Evolutionary conservation across 2,797 vertebrate genomes (phyloP), one percentile per base, ranked within the genome.

Genomic region (Phoxinus dragarum): DNA sequence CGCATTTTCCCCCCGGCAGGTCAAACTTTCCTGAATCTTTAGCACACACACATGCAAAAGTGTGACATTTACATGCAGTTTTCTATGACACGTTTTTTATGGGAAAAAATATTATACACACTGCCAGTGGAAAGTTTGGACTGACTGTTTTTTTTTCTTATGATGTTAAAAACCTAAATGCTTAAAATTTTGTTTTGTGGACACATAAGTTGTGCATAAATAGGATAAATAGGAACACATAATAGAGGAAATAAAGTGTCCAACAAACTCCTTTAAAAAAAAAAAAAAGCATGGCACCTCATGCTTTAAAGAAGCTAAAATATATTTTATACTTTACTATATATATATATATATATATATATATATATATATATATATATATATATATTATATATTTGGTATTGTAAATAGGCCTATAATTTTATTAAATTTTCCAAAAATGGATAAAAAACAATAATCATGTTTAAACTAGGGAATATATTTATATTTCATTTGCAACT

Each of bases 1-100:
- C 44, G 84, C 92, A 91, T 94, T 94, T 94, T 94, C 95, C 88
- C 89, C 88, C 19, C 90, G 93, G 64, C 88, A 3, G 81, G 89
- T 89, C 66, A 89, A 93, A 87, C 88, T 91, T 87, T 84, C 86
- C 92, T 94, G 87, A 88, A 93, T 59, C 54, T 84, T 12, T 80
- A n/a, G 88, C 44, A 87, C 7, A 82, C 34, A 84, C 59, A 61
- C 44, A 73, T 49, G 52, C 8, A 36, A 31, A 80, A 78, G 47
- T 77, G 66, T 81, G 10, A 79, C 36, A 80, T 36, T 38, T 68
- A 6, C 56, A 14, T 49, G 40, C 52, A 68, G 42, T 72, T 71
- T 40, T 11, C 12, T 14, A 64, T 64, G n/a, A 64, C 59, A 44
- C 12, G 9, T 34, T 34, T 52, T 21, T 34, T 19, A 73, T 31